Conservation (phyloP, 2,797 vertebrate species). For the Sebastes trivittatus region DNA sequence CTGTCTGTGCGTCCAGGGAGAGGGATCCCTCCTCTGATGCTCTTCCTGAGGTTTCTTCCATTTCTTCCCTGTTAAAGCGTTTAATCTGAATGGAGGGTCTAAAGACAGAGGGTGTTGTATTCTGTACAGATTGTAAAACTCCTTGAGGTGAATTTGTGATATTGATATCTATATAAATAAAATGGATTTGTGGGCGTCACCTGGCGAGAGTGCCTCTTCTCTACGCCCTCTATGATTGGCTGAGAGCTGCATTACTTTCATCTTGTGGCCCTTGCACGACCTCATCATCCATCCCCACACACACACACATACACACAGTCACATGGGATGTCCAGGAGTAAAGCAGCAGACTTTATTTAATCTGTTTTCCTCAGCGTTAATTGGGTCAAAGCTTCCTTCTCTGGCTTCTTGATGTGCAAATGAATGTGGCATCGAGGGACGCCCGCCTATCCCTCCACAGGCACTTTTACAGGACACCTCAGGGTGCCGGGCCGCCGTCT, state of each 20-base stretch:
- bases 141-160: not conserved
- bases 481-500: slow-evolving; percentile 70
- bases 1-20: too few species aligned
- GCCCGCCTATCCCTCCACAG: slow-evolving; percentile 73
- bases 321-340: slow-evolving; percentile 57
- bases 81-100: too few species aligned
- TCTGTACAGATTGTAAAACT: not conserved
- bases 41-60: too few species aligned
- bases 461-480: slow-evolving; percentile 77
- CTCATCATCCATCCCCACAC: slow-evolving; percentile 7
- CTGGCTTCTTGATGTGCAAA: slow-evolving; percentile 81
- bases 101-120: not conserved
- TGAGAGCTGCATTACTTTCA: slow-evolving; percentile 36
- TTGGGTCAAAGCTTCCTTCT: slow-evolving; percentile 80
- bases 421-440: slow-evolving; percentile 69
- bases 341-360: slow-evolving; percentile 62
- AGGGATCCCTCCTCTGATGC: too few species aligned
- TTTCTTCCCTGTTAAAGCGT: too few species aligned
- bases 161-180: not conserved
- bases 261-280: slow-evolving; percentile 47
- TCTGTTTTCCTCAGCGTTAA: slow-evolving; percentile 73
- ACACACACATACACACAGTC: not conserved
- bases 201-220: not conserved
- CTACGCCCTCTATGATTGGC: slow-evolving; percentile 4
- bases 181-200: not conserved